Percentiles rank a stretch among this genome's conserved stretches.
phyloP scores from a whole-genome alignment of 1,140 invertebrate genomes.

The Chironomus tepperi region DNA sequence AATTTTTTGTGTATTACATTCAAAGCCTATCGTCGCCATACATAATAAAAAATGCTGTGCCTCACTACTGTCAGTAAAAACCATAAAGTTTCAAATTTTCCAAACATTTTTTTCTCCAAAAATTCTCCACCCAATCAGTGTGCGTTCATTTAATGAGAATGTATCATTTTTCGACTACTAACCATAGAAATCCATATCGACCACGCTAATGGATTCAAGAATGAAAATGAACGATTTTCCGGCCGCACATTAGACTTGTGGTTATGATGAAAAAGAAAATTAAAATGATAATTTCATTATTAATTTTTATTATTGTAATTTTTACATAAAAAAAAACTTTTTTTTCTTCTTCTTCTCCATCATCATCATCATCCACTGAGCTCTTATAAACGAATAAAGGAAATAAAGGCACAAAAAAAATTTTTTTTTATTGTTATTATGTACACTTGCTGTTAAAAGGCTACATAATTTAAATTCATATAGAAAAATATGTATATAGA shows the following conservation, averaged over 20 bases:
- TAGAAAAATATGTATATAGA: background rate
- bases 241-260: slow-evolving; percentile 18
- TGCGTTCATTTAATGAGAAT: background rate
- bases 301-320: too few species aligned
- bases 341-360: too few species aligned
- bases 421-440: background rate
- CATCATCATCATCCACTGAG: too few species aligned
- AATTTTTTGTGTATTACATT: too few species aligned
- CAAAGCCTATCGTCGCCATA: too few species aligned
- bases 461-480: background rate
- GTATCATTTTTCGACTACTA: background rate
- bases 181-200: slow-evolving; percentile 90
- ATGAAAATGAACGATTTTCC: slow-evolving; percentile 71
- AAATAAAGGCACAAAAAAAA: background rate
- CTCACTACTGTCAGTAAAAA: too few species aligned
- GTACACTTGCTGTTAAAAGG: background rate
- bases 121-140: too few species aligned
- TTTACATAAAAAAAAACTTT: background rate
- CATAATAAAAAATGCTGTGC: too few species aligned
- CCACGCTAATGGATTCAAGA: slow-evolving; percentile 87
- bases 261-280: background rate
- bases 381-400: too few species aligned
- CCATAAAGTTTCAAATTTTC: too few species aligned
- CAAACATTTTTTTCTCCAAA: too few species aligned
- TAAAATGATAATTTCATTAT: slow-evolving; percentile 10